phyloP scores from a whole-genome alignment of 2,113 vertebrate genomes.

The Podocnemis expansa region DNA sequence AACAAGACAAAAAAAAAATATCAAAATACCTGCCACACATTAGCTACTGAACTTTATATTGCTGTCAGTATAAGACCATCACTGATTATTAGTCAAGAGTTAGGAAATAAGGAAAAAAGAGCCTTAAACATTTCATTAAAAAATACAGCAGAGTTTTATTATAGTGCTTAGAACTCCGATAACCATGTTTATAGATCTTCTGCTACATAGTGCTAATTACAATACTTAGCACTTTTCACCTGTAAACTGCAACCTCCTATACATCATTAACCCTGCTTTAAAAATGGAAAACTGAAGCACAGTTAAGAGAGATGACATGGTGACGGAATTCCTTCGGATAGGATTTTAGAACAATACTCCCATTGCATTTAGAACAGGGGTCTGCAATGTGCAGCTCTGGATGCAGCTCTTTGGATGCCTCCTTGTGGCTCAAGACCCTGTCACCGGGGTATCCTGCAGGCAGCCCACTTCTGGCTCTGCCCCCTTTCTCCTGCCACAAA shows the following conservation, averaged over 20 bases:
- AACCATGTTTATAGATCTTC: neutral
- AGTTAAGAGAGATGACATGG: neutral
- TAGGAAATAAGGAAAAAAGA: neutral
- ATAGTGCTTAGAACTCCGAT: neutral
- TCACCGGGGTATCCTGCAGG: too few relatives aligned
- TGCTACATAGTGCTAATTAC: neutral
- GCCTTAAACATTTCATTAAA: neutral
- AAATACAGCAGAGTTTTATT: neutral
- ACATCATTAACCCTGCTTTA: conserved; percentile 27
- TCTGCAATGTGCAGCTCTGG: too few relatives aligned
- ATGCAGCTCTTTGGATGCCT: too few relatives aligned
- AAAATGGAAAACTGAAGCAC: neutral
- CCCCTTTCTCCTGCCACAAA: too few relatives aligned
- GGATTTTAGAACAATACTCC: neutral
- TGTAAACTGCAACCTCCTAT: conserved; percentile 22
- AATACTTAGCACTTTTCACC: neutral
- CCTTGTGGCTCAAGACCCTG: too few relatives aligned
- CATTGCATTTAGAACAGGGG: too few relatives aligned
- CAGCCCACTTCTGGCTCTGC: too few relatives aligned
- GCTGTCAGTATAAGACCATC: neutral
- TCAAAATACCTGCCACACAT: neutral
- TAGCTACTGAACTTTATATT: neutral
- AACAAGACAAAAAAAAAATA: conserved; percentile 37
- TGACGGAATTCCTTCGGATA: neutral
- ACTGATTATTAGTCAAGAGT: neutral